Base-by-base conservation (phyloP, 2,888 invertebrate genomes). In the Noctuana brunneofusca region DNA sequence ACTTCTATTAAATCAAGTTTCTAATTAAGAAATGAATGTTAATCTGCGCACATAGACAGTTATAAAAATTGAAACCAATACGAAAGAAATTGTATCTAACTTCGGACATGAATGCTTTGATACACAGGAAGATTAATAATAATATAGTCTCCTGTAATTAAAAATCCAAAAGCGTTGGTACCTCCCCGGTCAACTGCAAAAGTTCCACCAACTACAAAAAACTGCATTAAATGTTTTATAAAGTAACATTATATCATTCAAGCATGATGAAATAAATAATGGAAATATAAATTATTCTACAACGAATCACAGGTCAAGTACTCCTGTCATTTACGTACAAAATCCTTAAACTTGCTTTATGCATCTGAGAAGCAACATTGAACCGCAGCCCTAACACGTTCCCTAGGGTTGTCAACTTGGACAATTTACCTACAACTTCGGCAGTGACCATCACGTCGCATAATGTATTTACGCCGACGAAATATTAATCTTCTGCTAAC, bases 401-500 rank as follows among this genome's bases (percentile, higher is more conserved):
- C 87, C 81, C 89, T 65, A 83, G 87, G 86, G 87, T 66, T 82
- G 82, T 68, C 79, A 89, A 89, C 85, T 90, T 87, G 81, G 79
- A 84, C 86, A 89, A 89, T 89, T 89, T 87, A 79, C 75, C 77
- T 66, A 82, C 86, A 89, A 80, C 89, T 86, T 74, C 73, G 70
- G 75, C 79, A 76, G 76, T 84, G 89, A 84, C 87, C 86, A 62
- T 35, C 60, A 24, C 46, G 73, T 67, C 80, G 79, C 81, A 86
- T 89, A 87, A 91, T 83, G 85, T 87, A 91, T 90, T 90, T 88
- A 91, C 85, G 78, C 80, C 79, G 75, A 74, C 88, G 87, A 89
- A 91, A 89, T 91, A 91, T 91, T 90, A 89, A 90, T 91, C 84
- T 79, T 67, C 70, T 71, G 75, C 82, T 89, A 88, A 89, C 87